phyloP scores from a whole-genome alignment of 2,888 invertebrate species.

The Micoletzkya japonica region DNA sequence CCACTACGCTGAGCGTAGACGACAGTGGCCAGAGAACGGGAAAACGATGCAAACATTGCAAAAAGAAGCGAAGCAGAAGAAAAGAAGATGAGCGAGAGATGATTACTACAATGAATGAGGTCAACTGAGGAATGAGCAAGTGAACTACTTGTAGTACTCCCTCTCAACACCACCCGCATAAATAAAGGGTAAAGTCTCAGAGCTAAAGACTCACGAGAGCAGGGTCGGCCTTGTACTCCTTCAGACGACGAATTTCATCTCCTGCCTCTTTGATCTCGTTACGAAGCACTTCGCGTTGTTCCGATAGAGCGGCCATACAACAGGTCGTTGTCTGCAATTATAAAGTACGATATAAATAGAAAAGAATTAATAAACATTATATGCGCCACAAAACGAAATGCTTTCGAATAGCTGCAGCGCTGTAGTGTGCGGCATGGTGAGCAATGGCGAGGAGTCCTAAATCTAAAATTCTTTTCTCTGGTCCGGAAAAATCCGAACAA shows the following conservation, averaged over 20 bases:
- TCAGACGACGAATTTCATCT: slow-evolving; percentile 41
- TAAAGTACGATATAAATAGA: too few relatives aligned
- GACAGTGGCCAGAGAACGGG: slow-evolving; percentile 33
- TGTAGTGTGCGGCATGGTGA: too few relatives aligned
- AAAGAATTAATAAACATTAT: too few relatives aligned
- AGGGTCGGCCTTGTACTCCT: slow-evolving; percentile 37
- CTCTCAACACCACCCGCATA: neutral
- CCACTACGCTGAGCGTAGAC: slow-evolving; percentile 57
- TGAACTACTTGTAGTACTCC: neutral
- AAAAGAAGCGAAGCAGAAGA: slow-evolving; percentile 4
- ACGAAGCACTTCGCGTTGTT: slow-evolving; percentile 10
- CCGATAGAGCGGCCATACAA: slow-evolving; percentile 15
- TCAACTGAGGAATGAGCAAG: neutral
- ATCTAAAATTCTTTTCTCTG: too few relatives aligned
- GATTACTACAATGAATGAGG: slow-evolving; percentile 16
- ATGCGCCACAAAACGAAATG: too few relatives aligned
- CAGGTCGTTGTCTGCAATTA: neutral
- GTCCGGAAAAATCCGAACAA: too few relatives aligned
- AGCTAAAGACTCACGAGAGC: slow-evolving; percentile 34
- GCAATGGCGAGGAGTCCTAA: too few relatives aligned
- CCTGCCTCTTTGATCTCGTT: slow-evolving; percentile 39
- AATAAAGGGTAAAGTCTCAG: neutral
- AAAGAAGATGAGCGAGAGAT: neutral
- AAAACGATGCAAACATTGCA: slow-evolving; percentile 30
- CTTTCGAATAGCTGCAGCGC: too few relatives aligned